Percentiles rank a stretch among this genome's conserved stretches.
These are phyloP conservation scores for Homarus gammarus DNA, from an alignment of 2,888 invertebrate species.

Conservation along the genomic window DNA sequence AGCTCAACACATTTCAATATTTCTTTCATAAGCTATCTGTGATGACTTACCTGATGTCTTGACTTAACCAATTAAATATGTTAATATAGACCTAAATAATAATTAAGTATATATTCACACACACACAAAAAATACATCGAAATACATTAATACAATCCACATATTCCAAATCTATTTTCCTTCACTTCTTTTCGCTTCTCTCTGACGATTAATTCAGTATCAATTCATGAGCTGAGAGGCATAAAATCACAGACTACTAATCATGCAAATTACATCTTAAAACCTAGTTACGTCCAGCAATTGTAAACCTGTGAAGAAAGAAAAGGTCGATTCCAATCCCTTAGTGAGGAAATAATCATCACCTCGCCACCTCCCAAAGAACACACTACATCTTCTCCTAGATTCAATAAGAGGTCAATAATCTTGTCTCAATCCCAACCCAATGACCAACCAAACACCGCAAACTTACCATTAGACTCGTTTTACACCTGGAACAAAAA, in stretches of 20 bases:
- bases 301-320: background rate
- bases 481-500: constrained; percentile 21
- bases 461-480: constrained; percentile 24
- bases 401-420: constrained; percentile 7
- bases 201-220: too few species aligned
- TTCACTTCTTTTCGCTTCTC: too few species aligned
- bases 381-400: background rate
- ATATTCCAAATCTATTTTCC: too few species aligned
- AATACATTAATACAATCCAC: too few species aligned
- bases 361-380: too few species aligned
- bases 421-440: background rate
- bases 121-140: too few species aligned
- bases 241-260: background rate
- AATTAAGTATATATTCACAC: too few species aligned
- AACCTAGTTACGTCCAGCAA: background rate
- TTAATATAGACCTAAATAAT: too few species aligned
- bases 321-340: background rate
- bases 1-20: too few species aligned
- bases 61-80: too few species aligned
- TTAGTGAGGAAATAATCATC: background rate
- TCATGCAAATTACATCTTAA: background rate
- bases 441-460: background rate
- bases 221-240: background rate
- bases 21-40: too few species aligned
- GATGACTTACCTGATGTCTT: too few species aligned